Evolutionary conservation across 2,797 vertebrate species (phyloP), one percentile per base, ranked within the genome.

Genomic region (Parauchenoglanis ngamensis): DNA sequence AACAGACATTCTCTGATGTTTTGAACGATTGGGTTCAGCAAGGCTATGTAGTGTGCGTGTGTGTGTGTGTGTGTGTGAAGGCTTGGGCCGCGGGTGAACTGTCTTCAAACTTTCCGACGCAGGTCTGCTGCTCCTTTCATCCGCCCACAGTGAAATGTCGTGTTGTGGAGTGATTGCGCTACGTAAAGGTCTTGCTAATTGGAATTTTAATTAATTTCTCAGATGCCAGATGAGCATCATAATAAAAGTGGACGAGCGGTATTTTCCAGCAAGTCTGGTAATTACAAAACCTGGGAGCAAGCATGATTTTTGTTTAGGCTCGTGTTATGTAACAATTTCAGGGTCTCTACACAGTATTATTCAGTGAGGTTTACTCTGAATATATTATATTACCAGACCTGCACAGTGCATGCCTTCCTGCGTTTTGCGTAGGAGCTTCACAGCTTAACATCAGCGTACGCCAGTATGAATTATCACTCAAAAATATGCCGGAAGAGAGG

Each of bases 191-290:
- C 82, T 87, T 46, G 73, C 86, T 89, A 88, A 91, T 88, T 88
- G 85, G 75, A 86, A 89, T 91, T 88, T 87, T 88, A 89, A 88
- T 91, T 87, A 89, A 90, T 91, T 90, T 88, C 49, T 91, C 86
- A 70, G 78, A 79, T 81, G 57, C 84, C 87, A 88, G 86, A 82
- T 86, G 88, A 88, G 83, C 65, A 83, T 78, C 40, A 87, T 90
- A 86, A 88, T 89, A 90, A 90, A 90, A 87, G 83, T 85, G 56
- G 82, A 89, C 86, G 89, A 84, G 83, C 83, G 84, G 63, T 87
- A 73, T 85, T 75, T 80, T 87, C 79, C 61, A 84, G 82, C 82
- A 85, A 65, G 87, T 87, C 80, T 85, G 88, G 83, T 90, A 89
- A 91, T 92, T 92, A 87, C 84, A 89, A 87, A 79, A 28, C 80